These are phyloP conservation scores for Monochamus alternatus DNA, from an alignment of 2,888 invertebrate species.

Conservation along the genomic window DNA sequence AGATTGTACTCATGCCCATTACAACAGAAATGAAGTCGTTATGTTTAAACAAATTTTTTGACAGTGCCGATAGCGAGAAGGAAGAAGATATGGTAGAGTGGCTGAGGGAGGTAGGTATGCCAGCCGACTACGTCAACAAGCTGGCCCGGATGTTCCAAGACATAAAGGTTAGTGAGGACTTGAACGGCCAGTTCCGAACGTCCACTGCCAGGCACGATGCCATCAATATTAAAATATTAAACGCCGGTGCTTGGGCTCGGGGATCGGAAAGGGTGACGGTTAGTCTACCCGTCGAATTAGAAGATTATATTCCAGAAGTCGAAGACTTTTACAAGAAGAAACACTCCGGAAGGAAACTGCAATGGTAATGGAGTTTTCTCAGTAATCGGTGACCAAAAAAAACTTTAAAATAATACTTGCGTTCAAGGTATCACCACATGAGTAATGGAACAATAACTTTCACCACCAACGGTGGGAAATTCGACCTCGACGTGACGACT, in stretches of 20 bases:
- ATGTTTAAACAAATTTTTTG: constrained; percentile 20
- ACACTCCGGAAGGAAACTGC: constrained; percentile 96
- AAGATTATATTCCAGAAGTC: constrained; percentile 99
- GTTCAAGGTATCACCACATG: constrained; percentile 90
- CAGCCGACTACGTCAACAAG: constrained; percentile 99
- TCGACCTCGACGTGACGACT: constrained; percentile 98
- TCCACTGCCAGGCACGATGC: constrained; percentile 88
- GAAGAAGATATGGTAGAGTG: constrained; percentile 99
- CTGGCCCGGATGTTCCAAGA: constrained; percentile 98
- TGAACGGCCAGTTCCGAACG: constrained; percentile 87
- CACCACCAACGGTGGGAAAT: constrained; percentile 91
- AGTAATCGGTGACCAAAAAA: background rate
- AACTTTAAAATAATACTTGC: background rate
- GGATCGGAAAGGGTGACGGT: constrained; percentile 96
- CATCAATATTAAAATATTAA: constrained; percentile 98
- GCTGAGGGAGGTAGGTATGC: constrained; percentile 98
- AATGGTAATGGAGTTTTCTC: constrained; percentile 80
- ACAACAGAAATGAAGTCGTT: too few species aligned
- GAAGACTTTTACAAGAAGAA: constrained; percentile 99
- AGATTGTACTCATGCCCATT: too few species aligned
- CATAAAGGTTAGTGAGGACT: constrained; percentile 97
- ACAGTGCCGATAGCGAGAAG: constrained; percentile 97
- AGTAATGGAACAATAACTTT: constrained; percentile 99
- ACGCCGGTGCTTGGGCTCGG: constrained; percentile 95
- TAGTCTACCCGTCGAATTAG: constrained; percentile 95